Evolutionary conservation across 1,140 invertebrate species (phyloP).

Genomic region (Tetranychus urticae): DNA sequence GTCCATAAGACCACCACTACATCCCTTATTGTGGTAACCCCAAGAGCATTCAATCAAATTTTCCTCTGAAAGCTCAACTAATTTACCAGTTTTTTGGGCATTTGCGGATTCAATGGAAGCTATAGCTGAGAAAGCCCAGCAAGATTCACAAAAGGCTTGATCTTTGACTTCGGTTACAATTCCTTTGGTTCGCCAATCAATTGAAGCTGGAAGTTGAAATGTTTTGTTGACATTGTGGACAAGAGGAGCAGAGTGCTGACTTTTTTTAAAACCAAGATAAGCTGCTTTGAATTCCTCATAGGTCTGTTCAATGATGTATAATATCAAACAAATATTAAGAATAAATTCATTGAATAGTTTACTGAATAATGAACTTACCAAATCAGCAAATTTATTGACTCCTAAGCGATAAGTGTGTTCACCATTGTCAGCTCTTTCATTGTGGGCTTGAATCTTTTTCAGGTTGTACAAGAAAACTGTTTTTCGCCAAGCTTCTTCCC

Average conservation of each 20-base stretch:
- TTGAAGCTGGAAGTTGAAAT: conserved; percentile 32
- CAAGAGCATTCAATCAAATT: conserved; percentile 18
- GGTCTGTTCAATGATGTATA: not conserved
- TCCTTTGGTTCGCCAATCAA: conserved; percentile 75
- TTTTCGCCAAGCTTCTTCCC: no score
- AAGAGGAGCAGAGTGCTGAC: not conserved
- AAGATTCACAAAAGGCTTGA: conserved; percentile 39
- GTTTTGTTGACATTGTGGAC: conserved; percentile 14
- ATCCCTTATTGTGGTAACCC: conserved; percentile 52
- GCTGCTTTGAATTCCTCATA: not conserved
- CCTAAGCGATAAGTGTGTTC: no score
- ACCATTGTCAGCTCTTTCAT: no score
- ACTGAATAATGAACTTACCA: not conserved
- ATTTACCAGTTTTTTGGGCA: conserved; percentile 50
- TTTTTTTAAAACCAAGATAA: not conserved
- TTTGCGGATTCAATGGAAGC: conserved; percentile 40
- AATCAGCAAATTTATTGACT: conserved; percentile 19
- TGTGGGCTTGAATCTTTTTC: no score
- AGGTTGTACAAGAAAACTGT: no score
- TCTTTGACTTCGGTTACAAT: conserved; percentile 56
- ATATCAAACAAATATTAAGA: no score
- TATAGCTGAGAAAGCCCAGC: conserved; percentile 20
- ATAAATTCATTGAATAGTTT: no score
- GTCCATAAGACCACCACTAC: conserved; percentile 50
- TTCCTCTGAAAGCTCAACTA: conserved; percentile 41